Base-by-base conservation (phyloP, 2,113 vertebrate genomes). In the Pyrgilauda ruficollis region DNA sequence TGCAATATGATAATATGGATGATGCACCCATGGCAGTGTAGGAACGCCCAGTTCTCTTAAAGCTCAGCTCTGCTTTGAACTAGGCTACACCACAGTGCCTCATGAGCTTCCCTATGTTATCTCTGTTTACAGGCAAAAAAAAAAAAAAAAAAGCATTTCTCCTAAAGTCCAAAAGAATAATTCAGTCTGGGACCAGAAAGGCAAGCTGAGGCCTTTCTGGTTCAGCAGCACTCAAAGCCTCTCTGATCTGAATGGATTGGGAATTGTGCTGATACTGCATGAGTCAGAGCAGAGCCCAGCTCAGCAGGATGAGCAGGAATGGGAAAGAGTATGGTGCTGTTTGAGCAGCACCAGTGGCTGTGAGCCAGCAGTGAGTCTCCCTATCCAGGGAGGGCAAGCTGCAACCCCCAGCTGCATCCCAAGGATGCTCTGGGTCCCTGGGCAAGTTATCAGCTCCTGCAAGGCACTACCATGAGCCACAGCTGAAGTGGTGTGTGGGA, bases 251-350 rank as follows among this genome's bases (percentile, higher is more conserved):
- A 88, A 84, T 1, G 19, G 89, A 92, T 26, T 80, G 61, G 80
- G 89, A 92, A 84, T 89, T 93, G 92, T 92, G 96, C 89, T 97
- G 95, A 96, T 96, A 74, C 7, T 47, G 94, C 96, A 91, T 94
- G 94, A 97, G 91, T 95, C 96, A 97, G 94, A 90, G 93, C 68
- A 86, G 83, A 93, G 83, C 76, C 86, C 93, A 93, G 96, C 94
- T 93, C 86, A 93, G 94, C 96, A 96, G 86, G 96, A 90, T 1
- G 47, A 93, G 73, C 95, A 87, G 86, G 94, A 96, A 74, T 0
- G 1, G 76, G 80, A 15, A 73, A 86, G 68, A 50, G 43, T 39
- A 16, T 0, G 30, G 26, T 53, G 85, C 63, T 73, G 84, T 47
- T 28, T 61, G 79, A 77, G 85, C 72, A 92, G 88, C 74, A 83